Evolutionary conservation across 2,888 invertebrate species (phyloP).

Genomic region (Scaptomyza caliginosa): DNA sequence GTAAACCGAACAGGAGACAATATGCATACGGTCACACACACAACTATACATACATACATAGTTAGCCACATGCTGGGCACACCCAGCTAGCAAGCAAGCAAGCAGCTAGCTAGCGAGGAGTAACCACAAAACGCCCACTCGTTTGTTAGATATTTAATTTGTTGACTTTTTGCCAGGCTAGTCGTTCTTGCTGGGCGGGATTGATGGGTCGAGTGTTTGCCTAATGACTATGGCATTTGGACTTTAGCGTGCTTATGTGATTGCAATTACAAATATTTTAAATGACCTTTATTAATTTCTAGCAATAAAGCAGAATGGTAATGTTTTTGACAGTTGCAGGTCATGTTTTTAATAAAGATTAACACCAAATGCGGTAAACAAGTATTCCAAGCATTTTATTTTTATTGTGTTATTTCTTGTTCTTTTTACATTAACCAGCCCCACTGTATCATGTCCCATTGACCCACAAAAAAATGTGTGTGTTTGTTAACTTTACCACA

Average conservation of each 20-base stretch:
- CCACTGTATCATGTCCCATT: slow-evolving; percentile 53
- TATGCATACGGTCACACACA: slow-evolving; percentile 54
- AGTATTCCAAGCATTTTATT: not conserved
- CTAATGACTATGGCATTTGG: slow-evolving; percentile 69
- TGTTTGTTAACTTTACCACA: no score
- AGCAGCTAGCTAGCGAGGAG: slow-evolving; percentile 25
- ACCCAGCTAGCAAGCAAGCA: slow-evolving; percentile 46
- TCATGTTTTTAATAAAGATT: not conserved
- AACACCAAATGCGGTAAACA: not conserved
- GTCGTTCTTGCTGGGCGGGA: not conserved
- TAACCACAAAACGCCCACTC: slow-evolving; percentile 29
- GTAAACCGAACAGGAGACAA: slow-evolving; percentile 43
- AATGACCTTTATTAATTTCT: slow-evolving; percentile 33
- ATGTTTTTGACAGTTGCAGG: not conserved
- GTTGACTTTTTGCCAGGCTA: slow-evolving; percentile 52
- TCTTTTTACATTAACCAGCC: not conserved
- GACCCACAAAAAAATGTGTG: slow-evolving; percentile 50
- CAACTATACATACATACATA: slow-evolving; percentile 15
- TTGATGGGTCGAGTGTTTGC: slow-evolving; percentile 16
- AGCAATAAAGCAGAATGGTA: not conserved
- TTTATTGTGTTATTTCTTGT: no score
- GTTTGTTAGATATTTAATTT: slow-evolving; percentile 55
- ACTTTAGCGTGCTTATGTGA: slow-evolving; percentile 57
- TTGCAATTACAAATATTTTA: slow-evolving; percentile 61
- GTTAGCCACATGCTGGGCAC: slow-evolving; percentile 65